Conservation (phyloP, 2,113 vertebrate genomes). For the Myodes glareolus region DNA sequence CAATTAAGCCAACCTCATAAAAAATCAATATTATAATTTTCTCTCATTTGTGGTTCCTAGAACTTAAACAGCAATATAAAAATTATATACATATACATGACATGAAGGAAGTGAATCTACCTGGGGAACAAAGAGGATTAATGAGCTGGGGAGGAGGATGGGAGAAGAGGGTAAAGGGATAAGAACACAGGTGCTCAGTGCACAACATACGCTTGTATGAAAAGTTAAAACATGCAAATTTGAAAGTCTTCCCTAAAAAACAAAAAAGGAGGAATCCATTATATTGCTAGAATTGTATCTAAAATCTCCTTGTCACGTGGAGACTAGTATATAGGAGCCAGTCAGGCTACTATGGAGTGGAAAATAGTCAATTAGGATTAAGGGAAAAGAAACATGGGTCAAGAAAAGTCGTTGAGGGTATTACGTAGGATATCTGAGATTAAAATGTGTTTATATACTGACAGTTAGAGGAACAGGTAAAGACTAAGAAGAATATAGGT, state of each 20-base stretch:
- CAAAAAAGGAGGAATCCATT: background rate
- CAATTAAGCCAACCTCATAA: background rate
- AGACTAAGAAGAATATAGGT: background rate
- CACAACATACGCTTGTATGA: background rate
- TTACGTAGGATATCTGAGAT: background rate
- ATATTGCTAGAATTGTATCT: background rate
- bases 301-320: background rate
- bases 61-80: background rate
- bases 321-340: background rate
- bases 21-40: background rate
- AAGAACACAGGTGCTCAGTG: background rate
- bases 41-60: background rate
- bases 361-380: background rate
- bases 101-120: background rate
- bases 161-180: too few relatives aligned
- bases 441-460: background rate
- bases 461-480: background rate
- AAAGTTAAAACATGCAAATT: background rate
- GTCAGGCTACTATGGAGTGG: background rate
- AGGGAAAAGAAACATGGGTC: background rate
- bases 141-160: background rate
- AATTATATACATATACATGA: background rate
- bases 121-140: too few relatives aligned
- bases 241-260: background rate
- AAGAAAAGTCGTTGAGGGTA: background rate